Percentiles rank a stretch among this genome's conserved stretches.
These are phyloP conservation scores for Stenolophus ochropezus DNA, from an alignment of 2,888 invertebrate species.

Conservation along the genomic window DNA sequence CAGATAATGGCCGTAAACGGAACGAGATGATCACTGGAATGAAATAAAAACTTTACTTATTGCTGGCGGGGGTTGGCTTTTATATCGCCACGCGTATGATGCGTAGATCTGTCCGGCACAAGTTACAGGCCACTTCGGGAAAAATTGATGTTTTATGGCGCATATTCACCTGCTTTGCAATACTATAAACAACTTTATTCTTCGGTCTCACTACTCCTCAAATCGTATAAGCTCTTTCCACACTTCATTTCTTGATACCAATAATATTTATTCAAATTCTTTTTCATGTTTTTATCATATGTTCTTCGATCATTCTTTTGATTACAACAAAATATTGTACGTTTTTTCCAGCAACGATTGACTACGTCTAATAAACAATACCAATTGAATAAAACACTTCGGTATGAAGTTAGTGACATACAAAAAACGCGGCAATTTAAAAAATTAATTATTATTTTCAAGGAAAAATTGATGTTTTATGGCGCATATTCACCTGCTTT, in stretches of 20 bases:
- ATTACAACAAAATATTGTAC: too few species aligned
- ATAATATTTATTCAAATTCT: too few species aligned
- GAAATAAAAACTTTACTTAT: constrained; percentile 60
- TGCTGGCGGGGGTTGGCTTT: constrained; percentile 54
- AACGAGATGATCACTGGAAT: constrained; percentile 67
- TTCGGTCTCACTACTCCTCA: constrained; percentile 1
- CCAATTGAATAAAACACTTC: too few species aligned
- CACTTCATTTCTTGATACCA: too few species aligned
- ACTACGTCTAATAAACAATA: too few species aligned
- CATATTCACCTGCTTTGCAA: constrained; percentile 23
- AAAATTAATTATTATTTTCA: too few species aligned
- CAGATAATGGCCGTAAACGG: constrained; percentile 70
- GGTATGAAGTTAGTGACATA: too few species aligned
- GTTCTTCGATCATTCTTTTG: too few species aligned
- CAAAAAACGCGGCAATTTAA: too few species aligned
- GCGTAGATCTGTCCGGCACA: constrained; percentile 1
- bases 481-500: constrained; percentile 28
- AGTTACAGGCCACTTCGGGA: constrained; percentile 8
- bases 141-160: constrained; percentile 24
- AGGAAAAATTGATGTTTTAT: constrained; percentile 28
- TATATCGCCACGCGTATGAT: constrained; percentile 38
- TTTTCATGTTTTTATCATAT: too few species aligned
- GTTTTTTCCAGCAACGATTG: too few species aligned
- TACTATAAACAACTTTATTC: constrained; percentile 16
- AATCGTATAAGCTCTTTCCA: too few species aligned